Percentiles rank a stretch among this genome's conserved stretches.
Evolutionary conservation across 1,140 invertebrate species (phyloP).

Genomic region (Drosophila navojoa): DNA sequence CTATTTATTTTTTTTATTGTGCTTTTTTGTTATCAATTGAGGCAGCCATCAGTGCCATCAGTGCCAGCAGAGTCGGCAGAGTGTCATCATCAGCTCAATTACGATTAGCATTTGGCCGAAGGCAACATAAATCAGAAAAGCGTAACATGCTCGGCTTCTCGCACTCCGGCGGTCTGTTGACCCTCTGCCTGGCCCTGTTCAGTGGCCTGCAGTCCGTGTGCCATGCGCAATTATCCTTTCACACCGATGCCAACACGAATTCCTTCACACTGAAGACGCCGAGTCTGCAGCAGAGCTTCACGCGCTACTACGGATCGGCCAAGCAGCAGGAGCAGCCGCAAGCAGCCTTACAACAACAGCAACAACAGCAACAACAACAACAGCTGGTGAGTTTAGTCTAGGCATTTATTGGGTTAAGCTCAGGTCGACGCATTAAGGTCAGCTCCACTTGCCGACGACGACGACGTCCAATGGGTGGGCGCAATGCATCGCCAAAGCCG

Average conservation of each 20-base stretch:
- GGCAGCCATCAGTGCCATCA: constrained; percentile 3
- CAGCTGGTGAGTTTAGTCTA: constrained; percentile 53
- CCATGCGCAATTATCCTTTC: constrained; percentile 73
- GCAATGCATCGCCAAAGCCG: constrained; percentile 62
- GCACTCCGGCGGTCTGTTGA: constrained; percentile 7
- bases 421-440: background rate
- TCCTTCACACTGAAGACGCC: constrained; percentile 81
- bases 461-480: constrained; percentile 10
- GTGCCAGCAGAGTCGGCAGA: background rate
- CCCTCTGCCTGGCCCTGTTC: constrained; percentile 38
- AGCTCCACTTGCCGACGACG: background rate
- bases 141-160: constrained; percentile 34
- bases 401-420: constrained; percentile 7
- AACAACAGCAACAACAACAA: constrained; percentile 39
- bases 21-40: constrained; percentile 21
- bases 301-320: constrained; percentile 67
- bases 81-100: constrained; percentile 27
- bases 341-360: constrained; percentile 24
- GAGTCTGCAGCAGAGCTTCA: constrained; percentile 76
- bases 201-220: constrained; percentile 44
- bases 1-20: too few species aligned
- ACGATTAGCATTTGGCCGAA: constrained; percentile 33
- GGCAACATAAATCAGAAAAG: constrained; percentile 14
- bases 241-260: constrained; percentile 75
- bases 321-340: constrained; percentile 42